Conservation (phyloP, 2,888 invertebrate species). For the Melipona bicolor region DNA sequence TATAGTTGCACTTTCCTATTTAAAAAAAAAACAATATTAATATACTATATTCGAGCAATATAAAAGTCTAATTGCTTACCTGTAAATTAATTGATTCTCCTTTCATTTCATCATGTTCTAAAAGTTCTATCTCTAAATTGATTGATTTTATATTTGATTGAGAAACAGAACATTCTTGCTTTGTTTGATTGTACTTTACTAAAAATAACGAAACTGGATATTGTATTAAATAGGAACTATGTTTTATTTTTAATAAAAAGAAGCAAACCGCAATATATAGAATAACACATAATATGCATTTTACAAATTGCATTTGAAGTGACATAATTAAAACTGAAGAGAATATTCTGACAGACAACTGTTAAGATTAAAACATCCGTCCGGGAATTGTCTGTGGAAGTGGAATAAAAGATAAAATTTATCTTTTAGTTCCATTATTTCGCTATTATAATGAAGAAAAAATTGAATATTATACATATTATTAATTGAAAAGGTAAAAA, state of each 20-base stretch:
- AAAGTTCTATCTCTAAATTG: conserved; percentile 43
- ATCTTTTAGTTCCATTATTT: conserved; percentile 46
- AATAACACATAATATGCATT: conserved; percentile 59
- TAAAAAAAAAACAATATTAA: not conserved
- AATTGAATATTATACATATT: not conserved
- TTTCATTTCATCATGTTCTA: conserved; percentile 38
- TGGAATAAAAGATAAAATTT: conserved; percentile 55
- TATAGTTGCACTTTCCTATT: conserved; percentile 61
- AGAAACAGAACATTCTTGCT: conserved; percentile 1
- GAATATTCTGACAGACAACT: conserved; percentile 24
- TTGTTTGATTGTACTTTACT: conserved; percentile 20
- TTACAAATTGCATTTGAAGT: conserved; percentile 62
- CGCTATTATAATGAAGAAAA: not conserved
- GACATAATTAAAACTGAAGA: conserved; percentile 60
- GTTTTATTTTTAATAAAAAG: conserved; percentile 45
- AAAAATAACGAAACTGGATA: conserved; percentile 1
- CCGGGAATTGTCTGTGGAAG: conserved; percentile 35
- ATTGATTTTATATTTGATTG: conserved; percentile 23
- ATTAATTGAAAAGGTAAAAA: conserved; percentile 15
- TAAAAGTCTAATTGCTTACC: conserved; percentile 46
- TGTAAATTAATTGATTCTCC: conserved; percentile 43
- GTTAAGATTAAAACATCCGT: conserved; percentile 50
- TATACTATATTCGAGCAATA: not conserved
- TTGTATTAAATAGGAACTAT: conserved; percentile 4
- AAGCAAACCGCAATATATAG: conserved; percentile 58